phyloP scores from a whole-genome alignment of 2,113 vertebrate genomes.

The Rhinopithecus roxellana region DNA sequence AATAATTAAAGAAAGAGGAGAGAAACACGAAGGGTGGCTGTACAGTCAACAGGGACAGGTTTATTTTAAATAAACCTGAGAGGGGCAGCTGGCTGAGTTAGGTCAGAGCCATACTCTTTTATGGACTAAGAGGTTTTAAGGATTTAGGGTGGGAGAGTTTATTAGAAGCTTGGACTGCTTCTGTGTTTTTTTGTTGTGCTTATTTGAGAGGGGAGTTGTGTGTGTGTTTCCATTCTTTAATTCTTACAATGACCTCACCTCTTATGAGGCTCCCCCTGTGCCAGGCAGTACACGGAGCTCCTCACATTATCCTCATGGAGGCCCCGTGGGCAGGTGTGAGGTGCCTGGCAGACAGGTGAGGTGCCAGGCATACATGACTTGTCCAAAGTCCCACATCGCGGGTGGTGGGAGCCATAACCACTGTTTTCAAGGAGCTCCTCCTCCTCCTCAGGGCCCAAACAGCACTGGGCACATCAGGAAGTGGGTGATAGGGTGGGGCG shows the following conservation, averaged over 20 bases:
- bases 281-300: background rate
- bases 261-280: background rate
- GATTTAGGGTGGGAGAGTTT: too few species aligned
- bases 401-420: background rate
- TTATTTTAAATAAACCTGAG: too few species aligned
- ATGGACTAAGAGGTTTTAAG: too few species aligned
- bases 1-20: too few species aligned
- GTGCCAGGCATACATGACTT: fast-evolving
- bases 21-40: too few species aligned
- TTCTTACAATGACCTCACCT: background rate
- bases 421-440: background rate
- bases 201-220: background rate
- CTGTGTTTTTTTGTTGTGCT: too few species aligned
- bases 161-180: too few species aligned
- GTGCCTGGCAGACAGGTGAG: background rate
- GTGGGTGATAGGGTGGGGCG: fast-evolving
- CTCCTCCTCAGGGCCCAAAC: background rate
- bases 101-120: too few species aligned
- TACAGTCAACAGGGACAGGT: too few species aligned
- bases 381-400: background rate
- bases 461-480: background rate
- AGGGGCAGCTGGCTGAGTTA: too few species aligned
- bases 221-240: too few species aligned
- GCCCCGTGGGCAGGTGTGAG: fast-evolving
- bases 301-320: fast-evolving